These are phyloP conservation scores for Formicarius rufipectus DNA, from an alignment of 2,113 vertebrate species.

Conservation along the genomic window DNA sequence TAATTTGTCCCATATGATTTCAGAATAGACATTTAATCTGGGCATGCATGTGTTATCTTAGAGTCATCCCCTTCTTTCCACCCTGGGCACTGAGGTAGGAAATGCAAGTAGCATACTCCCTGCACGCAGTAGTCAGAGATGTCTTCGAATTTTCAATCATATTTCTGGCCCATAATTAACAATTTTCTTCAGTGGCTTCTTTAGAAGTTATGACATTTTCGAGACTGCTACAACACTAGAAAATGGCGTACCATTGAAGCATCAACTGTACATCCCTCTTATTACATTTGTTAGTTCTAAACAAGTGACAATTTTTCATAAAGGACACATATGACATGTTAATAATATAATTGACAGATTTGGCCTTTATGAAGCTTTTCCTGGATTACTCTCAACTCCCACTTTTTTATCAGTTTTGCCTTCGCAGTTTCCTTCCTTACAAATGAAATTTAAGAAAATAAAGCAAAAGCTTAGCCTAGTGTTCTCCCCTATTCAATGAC, in stretches of 20 bases:
- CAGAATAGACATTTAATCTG: not conserved
- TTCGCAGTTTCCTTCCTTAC: not conserved
- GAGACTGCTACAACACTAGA: not conserved
- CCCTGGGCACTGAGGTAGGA: not conserved
- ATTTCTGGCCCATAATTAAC: not conserved
- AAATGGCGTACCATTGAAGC: not conserved
- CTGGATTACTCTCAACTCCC: not conserved
- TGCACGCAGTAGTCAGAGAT: not conserved
- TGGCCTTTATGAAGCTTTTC: slow-evolving; percentile 3
- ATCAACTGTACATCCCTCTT: not conserved
- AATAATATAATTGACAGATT: slow-evolving; percentile 14
- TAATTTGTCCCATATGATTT: not conserved
- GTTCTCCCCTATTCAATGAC: not conserved
- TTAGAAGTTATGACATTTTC: not conserved
- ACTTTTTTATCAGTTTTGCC: slow-evolving; percentile 2
- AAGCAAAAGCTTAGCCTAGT: not conserved
- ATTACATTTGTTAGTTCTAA: not conserved
- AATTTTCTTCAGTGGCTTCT: not conserved
- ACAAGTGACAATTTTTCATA: not conserved
- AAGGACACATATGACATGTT: not conserved
- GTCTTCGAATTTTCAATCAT: not conserved
- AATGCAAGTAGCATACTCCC: not conserved
- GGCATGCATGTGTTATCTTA: not conserved
- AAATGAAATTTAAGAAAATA: not conserved
- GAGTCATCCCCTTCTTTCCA: not conserved